Evolutionary conservation across 2,113 vertebrate genomes (phyloP).

Genomic region (Nansenia antarctica): DNA sequence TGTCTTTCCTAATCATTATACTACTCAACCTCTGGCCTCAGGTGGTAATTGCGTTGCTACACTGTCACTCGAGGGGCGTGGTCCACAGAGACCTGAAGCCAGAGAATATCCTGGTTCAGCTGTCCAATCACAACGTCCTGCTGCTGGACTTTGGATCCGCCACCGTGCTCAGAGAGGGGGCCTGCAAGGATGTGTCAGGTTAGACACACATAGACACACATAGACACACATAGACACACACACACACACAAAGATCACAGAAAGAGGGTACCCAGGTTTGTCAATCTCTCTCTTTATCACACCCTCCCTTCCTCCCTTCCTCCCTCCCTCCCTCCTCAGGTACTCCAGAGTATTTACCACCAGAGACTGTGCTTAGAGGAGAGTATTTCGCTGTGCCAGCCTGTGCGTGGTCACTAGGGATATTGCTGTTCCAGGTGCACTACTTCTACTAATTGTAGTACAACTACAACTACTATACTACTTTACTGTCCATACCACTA

Average conservation of each 20-base stretch:
- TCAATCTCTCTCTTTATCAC: no score
- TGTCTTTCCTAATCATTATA: no score
- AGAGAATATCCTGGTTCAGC: constrained; percentile 69
- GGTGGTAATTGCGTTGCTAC: constrained; percentile 60
- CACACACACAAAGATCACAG: not conserved
- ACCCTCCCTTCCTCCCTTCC: no score
- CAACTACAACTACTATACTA: no score
- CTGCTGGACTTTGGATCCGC: constrained; percentile 72
- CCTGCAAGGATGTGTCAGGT: constrained; percentile 72
- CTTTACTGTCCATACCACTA: not conserved
- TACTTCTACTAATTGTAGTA: no score
- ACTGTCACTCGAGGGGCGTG: constrained; percentile 64
- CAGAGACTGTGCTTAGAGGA: constrained; percentile 64
- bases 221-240: no score
- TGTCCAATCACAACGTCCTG: constrained; percentile 55
- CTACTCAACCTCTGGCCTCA: no score
- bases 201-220: constrained; percentile 27
- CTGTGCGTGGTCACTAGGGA: constrained; percentile 70
- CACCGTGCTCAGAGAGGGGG: constrained; percentile 63
- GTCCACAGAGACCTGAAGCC: constrained; percentile 70
- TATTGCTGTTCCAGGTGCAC: constrained; percentile 65
- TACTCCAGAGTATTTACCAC: constrained; percentile 69
- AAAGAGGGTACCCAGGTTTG: no score
- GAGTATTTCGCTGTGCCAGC: constrained; percentile 64
- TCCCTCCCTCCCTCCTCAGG: constrained; percentile 32